A percentile compares a stretch with the other conserved stretches of the same genome.
phyloP scores from a whole-genome alignment of 2,888 invertebrate species.

The Lissocephala sabroskyi region DNA sequence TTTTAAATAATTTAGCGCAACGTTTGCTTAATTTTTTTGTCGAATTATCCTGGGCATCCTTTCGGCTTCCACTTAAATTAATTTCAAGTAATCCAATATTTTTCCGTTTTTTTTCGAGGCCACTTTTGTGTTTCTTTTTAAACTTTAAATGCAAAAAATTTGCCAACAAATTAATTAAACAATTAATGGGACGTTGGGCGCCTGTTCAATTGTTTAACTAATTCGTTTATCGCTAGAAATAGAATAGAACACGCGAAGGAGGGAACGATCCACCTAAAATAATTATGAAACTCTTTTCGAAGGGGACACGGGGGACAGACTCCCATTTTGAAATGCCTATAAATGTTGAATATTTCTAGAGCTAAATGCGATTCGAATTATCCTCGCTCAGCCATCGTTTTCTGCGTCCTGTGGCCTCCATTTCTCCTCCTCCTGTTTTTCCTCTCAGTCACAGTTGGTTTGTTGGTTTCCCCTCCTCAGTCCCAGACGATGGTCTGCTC shows the following conservation, averaged over 20 bases:
- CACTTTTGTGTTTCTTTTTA: constrained; percentile 17
- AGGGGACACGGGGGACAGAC: too few species aligned
- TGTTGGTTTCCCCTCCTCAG: constrained; percentile 48
- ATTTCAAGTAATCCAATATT: constrained; percentile 27
- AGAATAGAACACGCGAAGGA: constrained; percentile 5
- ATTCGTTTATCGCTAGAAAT: constrained; percentile 48
- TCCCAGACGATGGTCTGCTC: constrained; percentile 81
- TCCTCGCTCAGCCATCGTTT: constrained; percentile 13
- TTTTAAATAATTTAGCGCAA: constrained; percentile 11
- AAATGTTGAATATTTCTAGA: constrained; percentile 21
- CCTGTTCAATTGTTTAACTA: constrained; percentile 64
- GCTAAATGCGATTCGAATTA: constrained; percentile 3
- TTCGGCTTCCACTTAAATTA: constrained; percentile 10
- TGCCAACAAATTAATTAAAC: constrained; percentile 71
- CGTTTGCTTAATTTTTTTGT: constrained; percentile 13
- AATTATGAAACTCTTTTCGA: too few species aligned
- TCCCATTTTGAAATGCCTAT: constrained; percentile 57
- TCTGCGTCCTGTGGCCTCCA: too few species aligned
- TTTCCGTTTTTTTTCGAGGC: constrained; percentile 15
- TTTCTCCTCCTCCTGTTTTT: constrained; percentile 15
- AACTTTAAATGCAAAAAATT: constrained; percentile 54
- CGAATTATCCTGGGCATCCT: constrained; percentile 1
- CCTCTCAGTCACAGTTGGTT: constrained; percentile 63
- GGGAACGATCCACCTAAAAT: not conserved
- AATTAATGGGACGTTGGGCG: constrained; percentile 42